Percentiles rank a stretch among this genome's conserved stretches.
phyloP scores from a whole-genome alignment of 37 sponge, comb jelly and placozoan species.

The Spongia lamella region DNA sequence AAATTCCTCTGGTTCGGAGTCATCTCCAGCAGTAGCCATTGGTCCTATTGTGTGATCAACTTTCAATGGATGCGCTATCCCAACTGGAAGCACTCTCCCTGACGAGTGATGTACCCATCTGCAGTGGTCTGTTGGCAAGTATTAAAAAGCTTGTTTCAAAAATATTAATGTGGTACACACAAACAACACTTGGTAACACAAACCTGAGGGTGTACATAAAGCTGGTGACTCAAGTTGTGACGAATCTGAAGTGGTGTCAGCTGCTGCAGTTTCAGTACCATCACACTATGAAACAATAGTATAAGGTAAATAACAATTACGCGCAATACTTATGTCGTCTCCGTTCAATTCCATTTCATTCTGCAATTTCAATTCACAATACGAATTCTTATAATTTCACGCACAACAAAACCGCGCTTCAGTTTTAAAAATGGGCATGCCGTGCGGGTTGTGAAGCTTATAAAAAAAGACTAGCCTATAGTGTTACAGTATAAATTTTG shows the following conservation, averaged over 20 bases:
- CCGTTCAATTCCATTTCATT: neutral
- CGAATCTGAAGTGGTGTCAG: constrained; percentile 29
- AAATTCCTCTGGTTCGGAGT: no score
- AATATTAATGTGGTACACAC: neutral
- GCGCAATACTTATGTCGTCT: neutral
- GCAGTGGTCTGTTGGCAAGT: neutral
- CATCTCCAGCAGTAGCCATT: no score
- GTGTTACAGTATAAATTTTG: no score
- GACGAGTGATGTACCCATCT: neutral
- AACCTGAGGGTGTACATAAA: no score
- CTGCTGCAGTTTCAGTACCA: constrained; percentile 38
- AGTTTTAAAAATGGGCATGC: no score
- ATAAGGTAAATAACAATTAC: neutral
- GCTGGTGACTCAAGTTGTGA: no score
- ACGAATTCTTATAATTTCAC: no score
- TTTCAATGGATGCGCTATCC: constrained; percentile 51
- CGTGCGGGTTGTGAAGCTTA: no score
- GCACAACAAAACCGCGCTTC: no score
- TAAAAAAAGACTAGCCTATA: no score
- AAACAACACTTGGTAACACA: no score
- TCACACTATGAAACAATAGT: neutral
- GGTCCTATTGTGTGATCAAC: no score
- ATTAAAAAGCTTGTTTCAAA: neutral
- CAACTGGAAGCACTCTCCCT: constrained; percentile 30
- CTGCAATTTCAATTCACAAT: neutral